Conservation (phyloP, 2,113 vertebrate genomes). For the Sebastes fasciatus region DNA sequence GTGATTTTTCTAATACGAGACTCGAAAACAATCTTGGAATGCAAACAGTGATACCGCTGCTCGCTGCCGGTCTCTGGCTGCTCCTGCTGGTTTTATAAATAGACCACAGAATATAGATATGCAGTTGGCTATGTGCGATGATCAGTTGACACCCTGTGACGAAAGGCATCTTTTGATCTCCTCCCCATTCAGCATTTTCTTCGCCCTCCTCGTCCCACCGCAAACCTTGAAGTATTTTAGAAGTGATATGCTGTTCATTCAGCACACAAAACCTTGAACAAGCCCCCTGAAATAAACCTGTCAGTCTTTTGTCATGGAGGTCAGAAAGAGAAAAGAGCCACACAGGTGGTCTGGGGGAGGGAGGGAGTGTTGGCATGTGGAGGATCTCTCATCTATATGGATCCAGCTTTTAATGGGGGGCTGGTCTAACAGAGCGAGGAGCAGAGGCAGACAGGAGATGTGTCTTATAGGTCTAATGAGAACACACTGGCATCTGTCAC, state of each 20-base stretch:
- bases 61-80: constrained; percentile 32
- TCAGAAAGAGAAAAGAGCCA: constrained; percentile 53
- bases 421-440: constrained; percentile 30
- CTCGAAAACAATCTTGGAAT: constrained; percentile 34
- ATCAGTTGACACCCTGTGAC: constrained; percentile 47
- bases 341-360: constrained; percentile 48
- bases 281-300: constrained; percentile 56
- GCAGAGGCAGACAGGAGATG: constrained; percentile 43
- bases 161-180: constrained; percentile 65
- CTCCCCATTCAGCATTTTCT: constrained; percentile 54
- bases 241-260: constrained; percentile 6
- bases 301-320: constrained; percentile 54
- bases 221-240: constrained; percentile 38
- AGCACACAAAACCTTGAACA: constrained; percentile 19
- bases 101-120: constrained; percentile 66
- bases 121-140: constrained; percentile 54
- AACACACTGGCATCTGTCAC: constrained; percentile 68
- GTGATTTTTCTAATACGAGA: constrained; percentile 2
- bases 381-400: constrained; percentile 47
- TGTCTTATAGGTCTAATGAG: constrained; percentile 67
- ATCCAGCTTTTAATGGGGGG: constrained; percentile 54
- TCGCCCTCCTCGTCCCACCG: constrained; percentile 11
- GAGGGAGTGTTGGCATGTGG: constrained; percentile 51
- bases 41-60: constrained; percentile 17
- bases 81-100: constrained; percentile 65